Base-by-base conservation (phyloP, 2,888 invertebrate species). In the Ctenicera cuprea region DNA sequence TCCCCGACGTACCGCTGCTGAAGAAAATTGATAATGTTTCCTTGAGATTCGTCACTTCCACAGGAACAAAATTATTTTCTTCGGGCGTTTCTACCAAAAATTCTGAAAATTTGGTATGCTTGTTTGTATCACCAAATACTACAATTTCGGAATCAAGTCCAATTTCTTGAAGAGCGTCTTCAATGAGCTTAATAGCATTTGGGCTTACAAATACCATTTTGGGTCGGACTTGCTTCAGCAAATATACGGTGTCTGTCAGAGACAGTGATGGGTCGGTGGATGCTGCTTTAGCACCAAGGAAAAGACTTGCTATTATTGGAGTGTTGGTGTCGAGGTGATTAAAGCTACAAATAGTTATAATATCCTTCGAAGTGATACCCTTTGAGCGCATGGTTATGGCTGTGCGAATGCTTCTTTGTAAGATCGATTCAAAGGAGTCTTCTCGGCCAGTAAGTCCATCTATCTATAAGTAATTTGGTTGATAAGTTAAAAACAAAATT, bases 241-340 rank as follows among this genome's bases (percentile, higher is more conserved):
- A 77, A 71, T 79, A 77, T 26, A 61, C 74, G 8, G 76, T 78
- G n/a, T 82, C 80, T 38, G 68, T 59, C 5, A 69, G 38, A 1
- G 80, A 78, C 61, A 83, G 73, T 0, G 76, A 77, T 0, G 81
- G 82, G 67, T 85, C 83, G n/a, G 84, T 67, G 8, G 80, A 79
- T 1, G 81, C 79, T 0, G 82, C 73, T 66, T 80, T 81, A 4
- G 82, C 83, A 1, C 89, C 89, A 5, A 88, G 83, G 76, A 85
- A 89, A 1, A 88, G 76, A 0, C 87, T 86, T 0, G 89, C 89
- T 45, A 89, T 86, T 59, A 87, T 85, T 0, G 90, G 89, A 18
- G 89, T 84, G 1, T 82, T 81, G 9, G 87, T 80, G 65, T 90
- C 85, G 2, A 88, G 33, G 38, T 88, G 87, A 74, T 87, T 89